Evolutionary conservation across 1,140 invertebrate species (phyloP), one percentile per base, ranked within the genome.

Genomic region (Cylas formicarius): DNA sequence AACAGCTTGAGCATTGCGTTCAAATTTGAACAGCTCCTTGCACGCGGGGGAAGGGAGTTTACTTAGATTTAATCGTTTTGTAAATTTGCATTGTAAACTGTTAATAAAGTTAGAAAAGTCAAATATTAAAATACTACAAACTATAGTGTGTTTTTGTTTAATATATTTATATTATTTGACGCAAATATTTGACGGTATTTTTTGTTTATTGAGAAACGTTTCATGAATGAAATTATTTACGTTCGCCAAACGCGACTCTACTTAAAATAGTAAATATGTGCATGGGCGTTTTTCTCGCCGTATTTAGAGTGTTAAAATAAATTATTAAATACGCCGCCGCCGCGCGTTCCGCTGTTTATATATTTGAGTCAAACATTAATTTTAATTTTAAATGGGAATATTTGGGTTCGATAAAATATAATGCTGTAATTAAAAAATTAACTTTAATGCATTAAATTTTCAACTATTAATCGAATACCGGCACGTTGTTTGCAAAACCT

Each of bases 81-180:
- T 52, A 57, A 57, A 57, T 57, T 57, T 57, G 49, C 49, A 44
- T 39, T 29, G 52, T 47, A 53, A 53, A 56, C 49, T 45, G 49
- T 52, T 55, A 55, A 55, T 52, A 54, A 47, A 49, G 40, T 51
- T 34, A 40, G 24, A 48, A 36, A 49, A 44, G 27, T 50, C 42
- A 50, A 49, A 53, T 36, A 36, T 21, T 36, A 11, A 31, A 48
- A 48, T 41, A 49, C 27, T 43, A 33, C 32, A 29, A 42, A 44
- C 47, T 43, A n/a, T n/a, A 48, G 19, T 48, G 18, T 48, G 27
- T 48, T 41, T 26, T 43, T 49, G 14, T 31, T 50, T 47, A 47
- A 50, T 40, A 50, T 47, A 50, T 50, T 50, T 53, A 53, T 49
- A 36, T 35, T 47, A 43, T 50, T 53, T 18, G 20, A 47, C 48